Evolutionary conservation across 2,113 vertebrate species (phyloP).

Genomic region (Chionis minor): DNA sequence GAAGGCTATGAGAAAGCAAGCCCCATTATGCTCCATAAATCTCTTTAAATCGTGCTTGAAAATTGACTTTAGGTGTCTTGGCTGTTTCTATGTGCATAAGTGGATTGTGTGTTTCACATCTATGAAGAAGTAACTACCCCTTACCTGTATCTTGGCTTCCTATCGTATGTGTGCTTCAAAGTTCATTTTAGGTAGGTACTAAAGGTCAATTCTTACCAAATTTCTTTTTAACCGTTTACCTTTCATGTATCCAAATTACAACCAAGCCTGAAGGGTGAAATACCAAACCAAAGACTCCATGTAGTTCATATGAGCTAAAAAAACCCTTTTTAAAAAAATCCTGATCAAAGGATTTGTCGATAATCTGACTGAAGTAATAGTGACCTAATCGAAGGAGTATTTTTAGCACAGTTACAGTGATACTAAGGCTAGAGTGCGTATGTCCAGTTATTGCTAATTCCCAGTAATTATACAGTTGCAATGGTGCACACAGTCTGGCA

Average conservation of each 20-base stretch:
- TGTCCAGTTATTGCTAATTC: not conserved
- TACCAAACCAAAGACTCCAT: not conserved
- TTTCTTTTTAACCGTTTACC: not conserved
- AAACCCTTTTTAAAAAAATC: not conserved
- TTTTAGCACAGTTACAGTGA: not conserved
- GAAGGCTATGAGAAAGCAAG: not conserved
- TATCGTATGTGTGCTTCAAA: not conserved
- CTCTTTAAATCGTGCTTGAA: not conserved
- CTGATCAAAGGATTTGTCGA: not conserved
- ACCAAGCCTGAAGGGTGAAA: not conserved
- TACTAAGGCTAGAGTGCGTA: not conserved
- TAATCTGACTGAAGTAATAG: not conserved
- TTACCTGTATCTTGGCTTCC: not conserved
- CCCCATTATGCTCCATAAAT: not conserved
- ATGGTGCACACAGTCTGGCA: not conserved
- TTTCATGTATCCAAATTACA: not conserved
- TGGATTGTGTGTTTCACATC: not conserved
- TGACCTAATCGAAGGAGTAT: not conserved
- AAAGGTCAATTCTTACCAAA: not conserved
- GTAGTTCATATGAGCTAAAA: not conserved
- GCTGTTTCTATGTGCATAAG: not conserved
- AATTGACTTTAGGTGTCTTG: not conserved
- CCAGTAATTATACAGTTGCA: too few relatives aligned
- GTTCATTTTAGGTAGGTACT: not conserved
- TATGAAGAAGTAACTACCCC: not conserved